phyloP scores from a whole-genome alignment of 2,113 vertebrate genomes.

The Microcebus griseorufus region DNA sequence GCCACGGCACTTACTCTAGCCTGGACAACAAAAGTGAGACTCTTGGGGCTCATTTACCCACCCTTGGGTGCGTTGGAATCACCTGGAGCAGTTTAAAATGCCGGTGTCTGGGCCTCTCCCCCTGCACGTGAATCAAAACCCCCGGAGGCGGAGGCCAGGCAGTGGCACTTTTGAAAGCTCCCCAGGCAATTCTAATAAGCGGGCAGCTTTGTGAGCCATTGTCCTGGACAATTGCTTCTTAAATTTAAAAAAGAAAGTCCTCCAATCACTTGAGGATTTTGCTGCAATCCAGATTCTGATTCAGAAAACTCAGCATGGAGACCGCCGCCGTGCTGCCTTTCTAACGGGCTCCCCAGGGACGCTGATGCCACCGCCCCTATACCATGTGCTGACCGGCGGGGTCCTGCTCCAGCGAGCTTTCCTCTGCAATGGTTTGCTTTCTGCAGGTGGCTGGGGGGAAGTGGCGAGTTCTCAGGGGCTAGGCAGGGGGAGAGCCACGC shows the following conservation, averaged over 20 bases:
- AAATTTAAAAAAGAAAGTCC: not conserved
- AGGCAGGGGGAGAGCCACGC: not conserved
- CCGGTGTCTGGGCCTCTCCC: not conserved
- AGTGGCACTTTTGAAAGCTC: not conserved
- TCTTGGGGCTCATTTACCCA: too few relatives aligned
- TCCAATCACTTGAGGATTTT: not conserved
- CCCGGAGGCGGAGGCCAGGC: not conserved
- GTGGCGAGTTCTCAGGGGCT: not conserved
- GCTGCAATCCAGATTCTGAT: not conserved
- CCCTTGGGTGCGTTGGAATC: not conserved
- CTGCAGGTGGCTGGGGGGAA: not conserved
- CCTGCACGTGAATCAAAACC: rapidly evolving
- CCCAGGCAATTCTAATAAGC: not conserved
- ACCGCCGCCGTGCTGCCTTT: not conserved
- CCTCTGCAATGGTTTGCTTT: not conserved
- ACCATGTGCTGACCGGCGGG: not conserved
- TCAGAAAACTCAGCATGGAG: not conserved
- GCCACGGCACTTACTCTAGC: too few relatives aligned
- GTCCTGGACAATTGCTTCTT: not conserved
- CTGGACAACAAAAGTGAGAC: too few relatives aligned
- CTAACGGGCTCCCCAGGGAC: not conserved
- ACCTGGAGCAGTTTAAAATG: not conserved
- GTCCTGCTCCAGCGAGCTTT: rapidly evolving
- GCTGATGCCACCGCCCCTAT: rapidly evolving
- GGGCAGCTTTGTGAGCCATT: not conserved